A percentile compares a stretch with the other conserved stretches of the same genome.
Conservation (phyloP, 1,140 invertebrate genomes). For the Drosophila serrata region DNA sequence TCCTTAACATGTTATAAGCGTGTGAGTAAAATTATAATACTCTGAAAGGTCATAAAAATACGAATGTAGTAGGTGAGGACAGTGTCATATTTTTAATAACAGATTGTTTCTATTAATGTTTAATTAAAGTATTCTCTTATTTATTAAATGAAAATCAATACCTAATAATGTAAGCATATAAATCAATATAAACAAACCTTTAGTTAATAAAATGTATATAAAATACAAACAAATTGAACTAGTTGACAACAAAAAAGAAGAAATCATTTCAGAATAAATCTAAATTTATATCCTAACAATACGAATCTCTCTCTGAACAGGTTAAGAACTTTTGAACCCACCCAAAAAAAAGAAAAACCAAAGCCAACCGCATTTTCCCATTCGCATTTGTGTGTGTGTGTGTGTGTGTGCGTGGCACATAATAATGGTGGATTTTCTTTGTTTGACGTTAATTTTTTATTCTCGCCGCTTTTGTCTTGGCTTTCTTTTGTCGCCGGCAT, state of each 20-base stretch:
- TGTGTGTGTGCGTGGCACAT: conserved; percentile 76
- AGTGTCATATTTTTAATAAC: too few species aligned
- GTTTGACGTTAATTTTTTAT: conserved; percentile 84
- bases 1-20: too few species aligned
- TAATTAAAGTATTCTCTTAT: too few species aligned
- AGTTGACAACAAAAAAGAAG: neutral
- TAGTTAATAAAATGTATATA: neutral
- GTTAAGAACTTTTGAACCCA: conserved; percentile 40
- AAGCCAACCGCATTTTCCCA: conserved; percentile 26
- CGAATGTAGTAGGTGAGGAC: too few species aligned
- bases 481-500: conserved; percentile 49
- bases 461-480: conserved; percentile 71
- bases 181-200: neutral
- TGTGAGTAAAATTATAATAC: too few species aligned
- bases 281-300: too few species aligned
- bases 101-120: too few species aligned
- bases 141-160: too few species aligned
- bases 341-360: conserved; percentile 9
- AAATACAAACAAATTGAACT: neutral
- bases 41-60: too few species aligned
- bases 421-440: conserved; percentile 85
- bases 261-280: neutral
- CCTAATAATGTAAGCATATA: too few species aligned
- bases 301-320: neutral
- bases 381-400: conserved; percentile 21